Percentiles rank a stretch among this genome's conserved stretches.
phyloP scores from a whole-genome alignment of 2,113 vertebrate genomes.

The Petaurus breviceps region DNA sequence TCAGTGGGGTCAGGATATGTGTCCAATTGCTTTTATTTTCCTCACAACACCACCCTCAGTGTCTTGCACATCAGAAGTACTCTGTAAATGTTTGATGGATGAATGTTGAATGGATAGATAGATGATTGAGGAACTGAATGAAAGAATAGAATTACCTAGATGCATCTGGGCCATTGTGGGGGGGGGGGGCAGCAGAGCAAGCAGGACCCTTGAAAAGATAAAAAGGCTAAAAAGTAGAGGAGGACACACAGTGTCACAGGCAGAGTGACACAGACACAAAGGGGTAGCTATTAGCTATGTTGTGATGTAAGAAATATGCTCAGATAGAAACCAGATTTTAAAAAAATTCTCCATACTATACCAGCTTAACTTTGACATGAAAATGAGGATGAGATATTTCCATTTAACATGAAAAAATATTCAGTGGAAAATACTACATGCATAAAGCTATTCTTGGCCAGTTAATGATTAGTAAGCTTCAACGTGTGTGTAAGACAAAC shows the following conservation, averaged over 20 bases:
- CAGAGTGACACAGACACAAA: neutral
- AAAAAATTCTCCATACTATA: neutral
- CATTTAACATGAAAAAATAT: neutral
- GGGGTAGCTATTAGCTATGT: neutral
- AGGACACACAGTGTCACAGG: too few species aligned
- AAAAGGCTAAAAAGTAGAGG: neutral
- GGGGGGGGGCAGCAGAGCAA: neutral
- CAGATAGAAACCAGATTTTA: neutral
- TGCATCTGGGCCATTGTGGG: neutral
- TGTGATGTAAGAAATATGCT: neutral
- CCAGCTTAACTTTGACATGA: neutral
- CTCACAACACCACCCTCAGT: too few species aligned
- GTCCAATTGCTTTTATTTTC: too few species aligned
- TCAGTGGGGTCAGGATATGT: too few species aligned
- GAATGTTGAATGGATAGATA: too few species aligned
- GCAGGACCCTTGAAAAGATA: neutral
- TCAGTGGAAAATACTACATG: neutral
- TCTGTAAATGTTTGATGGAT: too few species aligned
- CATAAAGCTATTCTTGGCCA: neutral
- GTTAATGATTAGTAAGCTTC: neutral
- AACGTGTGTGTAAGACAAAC: neutral
- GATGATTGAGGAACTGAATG: too few species aligned
- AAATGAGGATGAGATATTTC: neutral
- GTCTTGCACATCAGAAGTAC: too few species aligned
- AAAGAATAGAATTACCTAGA: neutral